phyloP scores from a whole-genome alignment of 1,140 invertebrate genomes.

The Paraescarpia echinospica region DNA sequence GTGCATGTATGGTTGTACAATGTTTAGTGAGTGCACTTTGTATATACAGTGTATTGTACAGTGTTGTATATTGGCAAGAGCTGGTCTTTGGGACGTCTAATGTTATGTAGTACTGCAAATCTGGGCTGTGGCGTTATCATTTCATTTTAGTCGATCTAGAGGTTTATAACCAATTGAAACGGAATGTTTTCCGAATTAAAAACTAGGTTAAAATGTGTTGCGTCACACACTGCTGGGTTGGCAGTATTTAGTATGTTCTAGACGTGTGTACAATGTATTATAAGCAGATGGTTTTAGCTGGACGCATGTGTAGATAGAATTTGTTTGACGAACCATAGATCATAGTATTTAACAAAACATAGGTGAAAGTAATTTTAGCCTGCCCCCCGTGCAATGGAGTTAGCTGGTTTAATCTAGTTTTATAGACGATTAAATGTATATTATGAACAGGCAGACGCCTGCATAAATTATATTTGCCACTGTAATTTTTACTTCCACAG shows the following conservation, averaged over 20 bases:
- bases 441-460: neutral
- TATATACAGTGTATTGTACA: neutral
- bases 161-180: neutral
- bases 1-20: slow-evolving; percentile 5
- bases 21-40: neutral
- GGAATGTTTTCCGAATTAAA: neutral
- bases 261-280: neutral
- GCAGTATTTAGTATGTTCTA: neutral
- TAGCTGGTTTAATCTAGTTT: neutral
- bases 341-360: neutral
- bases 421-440: slow-evolving; percentile 3
- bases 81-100: neutral
- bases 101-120: neutral
- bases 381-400: neutral
- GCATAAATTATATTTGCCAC: neutral
- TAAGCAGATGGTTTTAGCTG: neutral
- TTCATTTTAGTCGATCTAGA: neutral
- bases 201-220: neutral
- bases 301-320: neutral
- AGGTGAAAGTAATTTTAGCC: neutral
- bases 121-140: neutral
- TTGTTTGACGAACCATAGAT: neutral
- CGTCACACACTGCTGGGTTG: neutral
- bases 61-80: neutral
- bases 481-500: slow-evolving; percentile 1